A percentile compares a stretch with the other conserved stretches of the same genome.
Conservation (phyloP, 2,888 invertebrate species). For the Scaeva pyrastri region DNA sequence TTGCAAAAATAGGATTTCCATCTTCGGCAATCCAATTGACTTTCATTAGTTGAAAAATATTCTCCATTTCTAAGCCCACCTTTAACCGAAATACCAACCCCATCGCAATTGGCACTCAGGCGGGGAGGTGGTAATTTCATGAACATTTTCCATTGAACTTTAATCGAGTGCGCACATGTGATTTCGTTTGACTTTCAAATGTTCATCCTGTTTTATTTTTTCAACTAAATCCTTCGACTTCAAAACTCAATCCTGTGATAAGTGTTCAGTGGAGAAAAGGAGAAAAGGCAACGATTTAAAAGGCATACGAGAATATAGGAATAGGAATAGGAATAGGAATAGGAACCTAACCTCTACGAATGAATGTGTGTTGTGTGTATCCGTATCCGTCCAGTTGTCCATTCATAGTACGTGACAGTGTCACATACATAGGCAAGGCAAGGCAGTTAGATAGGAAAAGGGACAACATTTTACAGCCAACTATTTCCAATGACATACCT, state of each 20-base stretch:
- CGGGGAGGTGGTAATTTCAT: conserved; percentile 61
- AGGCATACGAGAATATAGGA: neutral
- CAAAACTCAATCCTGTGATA: conserved; percentile 19
- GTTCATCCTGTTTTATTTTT: conserved; percentile 23
- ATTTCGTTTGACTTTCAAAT: conserved; percentile 60
- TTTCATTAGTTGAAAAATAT: conserved; percentile 20
- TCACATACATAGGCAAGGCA: conserved; percentile 10
- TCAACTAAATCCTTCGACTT: conserved; percentile 19
- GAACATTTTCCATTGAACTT: conserved; percentile 48
- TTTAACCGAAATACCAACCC: too few species aligned
- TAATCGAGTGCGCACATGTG: conserved; percentile 49
- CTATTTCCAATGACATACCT: conserved; percentile 44
- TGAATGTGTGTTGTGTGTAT: conserved; percentile 12
- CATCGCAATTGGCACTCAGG: neutral
- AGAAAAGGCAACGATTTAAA: conserved; percentile 18
- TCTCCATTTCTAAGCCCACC: neutral
- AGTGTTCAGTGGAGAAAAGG: conserved; percentile 21
- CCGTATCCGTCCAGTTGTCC: conserved; percentile 17
- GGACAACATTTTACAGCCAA: conserved; percentile 24
- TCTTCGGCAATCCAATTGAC: conserved; percentile 46
- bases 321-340: too few species aligned
- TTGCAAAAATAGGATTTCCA: conserved; percentile 23
- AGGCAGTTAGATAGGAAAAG: conserved; percentile 20
- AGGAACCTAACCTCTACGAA: neutral
- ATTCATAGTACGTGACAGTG: conserved; percentile 26